phyloP scores from a whole-genome alignment of 2,888 invertebrate species.

The Drosophila nr. perissopoda region DNA sequence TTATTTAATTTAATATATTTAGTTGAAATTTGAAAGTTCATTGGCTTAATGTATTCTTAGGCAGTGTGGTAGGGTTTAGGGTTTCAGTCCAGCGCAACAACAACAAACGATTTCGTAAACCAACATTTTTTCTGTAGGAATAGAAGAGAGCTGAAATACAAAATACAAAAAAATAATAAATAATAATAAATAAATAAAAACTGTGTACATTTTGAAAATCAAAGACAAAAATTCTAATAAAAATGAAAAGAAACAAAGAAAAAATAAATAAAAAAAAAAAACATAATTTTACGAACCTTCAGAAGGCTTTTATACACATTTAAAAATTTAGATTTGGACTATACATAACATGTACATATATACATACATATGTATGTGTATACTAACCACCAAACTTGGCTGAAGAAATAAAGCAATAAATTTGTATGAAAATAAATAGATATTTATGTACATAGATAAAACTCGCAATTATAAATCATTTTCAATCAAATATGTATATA shows the following conservation, averaged over 20 bases:
- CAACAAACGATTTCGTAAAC: slow-evolving; percentile 64
- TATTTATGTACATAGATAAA: slow-evolving; percentile 45
- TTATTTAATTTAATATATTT: slow-evolving; percentile 37
- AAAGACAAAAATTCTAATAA: slow-evolving; percentile 70
- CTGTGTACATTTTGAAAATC: slow-evolving; percentile 69
- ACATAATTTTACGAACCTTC: slow-evolving; percentile 36
- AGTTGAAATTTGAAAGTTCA: slow-evolving; percentile 39
- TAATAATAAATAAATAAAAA: slow-evolving; percentile 27
- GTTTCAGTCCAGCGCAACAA: slow-evolving; percentile 49
- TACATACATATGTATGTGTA: slow-evolving; percentile 23
- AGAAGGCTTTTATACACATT: slow-evolving; percentile 53
- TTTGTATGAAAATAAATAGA: slow-evolving; percentile 43
- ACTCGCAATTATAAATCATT: slow-evolving; percentile 44
- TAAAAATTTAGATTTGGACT: slow-evolving; percentile 44
- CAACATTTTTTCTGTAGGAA: slow-evolving; percentile 71
- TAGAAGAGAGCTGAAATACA: slow-evolving; percentile 60
- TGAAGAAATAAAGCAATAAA: slow-evolving; percentile 33
- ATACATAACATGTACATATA: slow-evolving; percentile 31
- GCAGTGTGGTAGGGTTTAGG: slow-evolving; percentile 62
- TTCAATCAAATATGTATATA: slow-evolving; percentile 22
- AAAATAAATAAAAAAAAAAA: slow-evolving; percentile 2
- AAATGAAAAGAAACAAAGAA: slow-evolving; percentile 37
- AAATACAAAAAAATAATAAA: slow-evolving; percentile 30
- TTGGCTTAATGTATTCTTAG: slow-evolving; percentile 52
- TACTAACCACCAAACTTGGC: slow-evolving; percentile 49